phyloP scores from a whole-genome alignment of 1,140 invertebrate genomes.

The Ctenoplectra terminalis region DNA sequence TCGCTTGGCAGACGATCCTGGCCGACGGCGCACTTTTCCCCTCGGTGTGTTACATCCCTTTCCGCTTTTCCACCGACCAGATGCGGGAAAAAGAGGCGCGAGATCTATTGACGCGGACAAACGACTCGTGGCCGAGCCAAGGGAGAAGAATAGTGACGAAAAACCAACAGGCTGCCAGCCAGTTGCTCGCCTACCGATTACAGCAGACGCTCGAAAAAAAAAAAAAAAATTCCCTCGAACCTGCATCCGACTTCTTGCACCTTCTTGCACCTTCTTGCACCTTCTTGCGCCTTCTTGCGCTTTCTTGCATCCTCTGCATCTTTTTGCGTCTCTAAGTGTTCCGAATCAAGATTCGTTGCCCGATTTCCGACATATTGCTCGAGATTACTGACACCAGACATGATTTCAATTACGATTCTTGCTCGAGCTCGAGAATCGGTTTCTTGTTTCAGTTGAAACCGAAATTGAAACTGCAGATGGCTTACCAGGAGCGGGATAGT shows the following conservation, averaged over 20 bases:
- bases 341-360: too few relatives aligned
- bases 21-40: not conserved
- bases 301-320: too few relatives aligned
- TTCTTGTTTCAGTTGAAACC: too few relatives aligned
- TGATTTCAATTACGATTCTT: too few relatives aligned
- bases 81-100: slow-evolving; percentile 47
- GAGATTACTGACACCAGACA: too few relatives aligned
- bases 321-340: too few relatives aligned
- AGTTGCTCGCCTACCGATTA: slow-evolving; percentile 3
- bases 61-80: not conserved
- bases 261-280: not conserved
- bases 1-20: slow-evolving; percentile 46
- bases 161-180: slow-evolving; percentile 37
- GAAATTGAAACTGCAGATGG: too few relatives aligned
- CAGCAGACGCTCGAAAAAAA: too few relatives aligned
- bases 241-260: not conserved
- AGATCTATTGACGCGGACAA: slow-evolving; percentile 64
- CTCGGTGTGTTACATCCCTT: not conserved
- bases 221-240: not conserved
- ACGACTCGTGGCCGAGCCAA: slow-evolving; percentile 51
- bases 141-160: slow-evolving; percentile 20
- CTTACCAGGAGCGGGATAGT: too few relatives aligned
- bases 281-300: too few relatives aligned
- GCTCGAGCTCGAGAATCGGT: too few relatives aligned
- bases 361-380: too few relatives aligned